Evolutionary conservation across 1,140 invertebrate genomes (phyloP), one percentile per base, ranked within the genome.

Genomic region (Tyrophagus putrescentiae): DNA sequence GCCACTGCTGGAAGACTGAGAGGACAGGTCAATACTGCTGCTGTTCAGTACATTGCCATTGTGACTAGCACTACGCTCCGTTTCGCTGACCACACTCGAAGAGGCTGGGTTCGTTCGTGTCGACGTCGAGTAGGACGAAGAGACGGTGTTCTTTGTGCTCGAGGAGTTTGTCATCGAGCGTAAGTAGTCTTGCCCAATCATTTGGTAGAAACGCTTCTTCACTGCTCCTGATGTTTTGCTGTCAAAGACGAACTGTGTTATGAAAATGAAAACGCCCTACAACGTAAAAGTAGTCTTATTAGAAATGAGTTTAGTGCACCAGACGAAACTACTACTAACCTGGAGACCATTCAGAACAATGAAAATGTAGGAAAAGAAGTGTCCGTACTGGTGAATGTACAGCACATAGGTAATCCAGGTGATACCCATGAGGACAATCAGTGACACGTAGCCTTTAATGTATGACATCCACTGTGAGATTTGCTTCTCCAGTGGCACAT

Each of bases 301-400:
- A n/a, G n/a, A n/a, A n/a, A n/a, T n/a, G n/a, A n/a, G n/a, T n/a
- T n/a, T n/a, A n/a, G n/a, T n/a, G n/a, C n/a, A 28, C 6, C 6
- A 27, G 34, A 53, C 23, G 27, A 29, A 18, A 45, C n/a, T n/a
- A 21, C 16, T 31, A 64, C 45, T 52, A 61, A 65, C 64, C 57
- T 66, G 65, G 6, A 64, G 53, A 33, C 56, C 60, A 42, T 66
- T 66, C n/a, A 65, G 36, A 23, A 66, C 18, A 9, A 61, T 65
- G 23, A 66, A 66, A 7, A 65, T 18, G 36, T 66, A 66, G 7
- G 62, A 62, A 13, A 62, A 33, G 5, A 28, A 25, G 9, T 60
- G 39, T n/a, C 45, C 21, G 27, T 27, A 58, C 42, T 62, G 29
- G 27, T 62, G 29, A 6, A 65, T 63, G 3, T 60, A 62, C 18